Conservation (phyloP, 2,113 vertebrate genomes). For the Oceanites oceanicus region DNA sequence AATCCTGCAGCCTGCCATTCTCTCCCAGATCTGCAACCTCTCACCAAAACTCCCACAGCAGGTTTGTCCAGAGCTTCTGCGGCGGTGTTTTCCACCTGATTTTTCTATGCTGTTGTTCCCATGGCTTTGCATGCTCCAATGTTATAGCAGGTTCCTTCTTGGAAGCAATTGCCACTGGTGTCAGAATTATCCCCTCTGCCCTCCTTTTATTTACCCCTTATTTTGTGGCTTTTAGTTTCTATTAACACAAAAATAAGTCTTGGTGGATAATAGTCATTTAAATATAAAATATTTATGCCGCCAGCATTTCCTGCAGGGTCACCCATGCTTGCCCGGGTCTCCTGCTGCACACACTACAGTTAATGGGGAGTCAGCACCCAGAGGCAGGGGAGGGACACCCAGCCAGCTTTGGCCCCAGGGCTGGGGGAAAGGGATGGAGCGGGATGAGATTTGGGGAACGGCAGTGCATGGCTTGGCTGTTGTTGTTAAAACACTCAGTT, state of each 20-base stretch:
- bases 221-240: not conserved
- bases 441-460: not conserved
- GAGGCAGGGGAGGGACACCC: not conserved
- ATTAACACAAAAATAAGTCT: not conserved
- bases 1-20: not conserved
- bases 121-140: not conserved
- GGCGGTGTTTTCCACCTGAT: not conserved
- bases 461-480: not conserved
- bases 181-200: not conserved
- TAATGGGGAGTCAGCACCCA: not conserved
- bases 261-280: not conserved
- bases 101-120: not conserved
- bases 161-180: not conserved
- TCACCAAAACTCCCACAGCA: not conserved
- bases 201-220: not conserved
- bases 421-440: not conserved
- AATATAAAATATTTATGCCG: not conserved
- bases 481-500: not conserved
- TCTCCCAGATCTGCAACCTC: not conserved
- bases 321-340: not conserved
- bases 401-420: not conserved
- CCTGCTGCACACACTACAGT: not conserved
- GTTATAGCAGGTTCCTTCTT: not conserved
- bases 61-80: not conserved
- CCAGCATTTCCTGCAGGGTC: not conserved